Percentiles rank a stretch among this genome's conserved stretches.
These are phyloP conservation scores for Muntiacus reevesi DNA, from an alignment of 2,113 vertebrate genomes.

Conservation along the genomic window DNA sequence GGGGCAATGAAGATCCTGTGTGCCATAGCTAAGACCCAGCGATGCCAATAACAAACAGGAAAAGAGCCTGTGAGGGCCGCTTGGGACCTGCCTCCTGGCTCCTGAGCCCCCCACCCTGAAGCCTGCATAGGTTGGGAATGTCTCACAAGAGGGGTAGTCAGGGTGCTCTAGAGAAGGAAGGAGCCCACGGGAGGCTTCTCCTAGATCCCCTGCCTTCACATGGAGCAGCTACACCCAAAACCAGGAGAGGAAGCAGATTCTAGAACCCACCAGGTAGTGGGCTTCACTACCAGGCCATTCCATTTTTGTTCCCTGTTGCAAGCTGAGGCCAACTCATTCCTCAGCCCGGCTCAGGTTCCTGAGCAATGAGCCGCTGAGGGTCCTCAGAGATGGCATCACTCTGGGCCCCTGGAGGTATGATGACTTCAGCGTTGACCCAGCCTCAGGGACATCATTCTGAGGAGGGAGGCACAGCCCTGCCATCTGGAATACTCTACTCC, in stretches of 20 bases:
- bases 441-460: not conserved
- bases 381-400: not conserved
- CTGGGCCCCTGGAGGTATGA: not conserved
- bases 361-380: not conserved
- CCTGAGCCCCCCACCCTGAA: not conserved
- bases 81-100: not conserved
- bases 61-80: not conserved
- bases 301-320: not conserved
- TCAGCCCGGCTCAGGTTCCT: not conserved
- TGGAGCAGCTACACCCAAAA: not conserved
- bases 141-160: not conserved
- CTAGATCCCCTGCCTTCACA: not conserved
- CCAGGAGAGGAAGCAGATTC: not conserved
- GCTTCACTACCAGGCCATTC: not conserved
- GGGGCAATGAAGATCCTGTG: not conserved
- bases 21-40: not conserved
- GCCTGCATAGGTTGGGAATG: not conserved
- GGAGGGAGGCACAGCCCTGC: not conserved
- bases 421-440: not conserved
- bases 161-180: not conserved
- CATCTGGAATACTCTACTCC: not conserved
- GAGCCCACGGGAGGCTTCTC: not conserved
- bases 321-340: not conserved
- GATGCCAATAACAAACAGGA: not conserved
- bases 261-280: not conserved